phyloP scores from a whole-genome alignment of 1,140 invertebrate genomes.

The Melitaea cinxia region DNA sequence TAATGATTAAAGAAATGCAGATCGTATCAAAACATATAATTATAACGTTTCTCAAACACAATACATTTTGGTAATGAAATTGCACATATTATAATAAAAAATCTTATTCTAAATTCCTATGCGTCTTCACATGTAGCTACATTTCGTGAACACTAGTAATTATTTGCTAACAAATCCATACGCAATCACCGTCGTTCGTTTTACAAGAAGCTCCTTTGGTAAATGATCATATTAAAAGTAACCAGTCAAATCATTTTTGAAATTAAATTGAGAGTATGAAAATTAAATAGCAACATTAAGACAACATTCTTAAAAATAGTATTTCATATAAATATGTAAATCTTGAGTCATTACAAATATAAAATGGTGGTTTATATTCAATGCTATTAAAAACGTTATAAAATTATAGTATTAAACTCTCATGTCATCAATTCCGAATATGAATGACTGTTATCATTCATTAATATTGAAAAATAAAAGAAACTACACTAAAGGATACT shows the following conservation, averaged over 20 bases:
- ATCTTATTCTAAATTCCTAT: conserved; percentile 21
- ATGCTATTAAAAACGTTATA: neutral
- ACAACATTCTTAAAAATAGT: no score
- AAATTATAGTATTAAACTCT: conserved; percentile 1
- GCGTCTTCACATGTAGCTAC: conserved; percentile 47
- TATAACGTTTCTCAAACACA: conserved; percentile 31
- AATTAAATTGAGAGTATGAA: neutral
- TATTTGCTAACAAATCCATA: conserved; percentile 19
- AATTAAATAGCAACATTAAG: no score
- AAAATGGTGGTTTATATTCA: neutral
- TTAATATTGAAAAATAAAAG: neutral
- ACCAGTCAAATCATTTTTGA: neutral
- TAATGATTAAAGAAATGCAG: conserved; percentile 24
- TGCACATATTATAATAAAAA: conserved; percentile 42
- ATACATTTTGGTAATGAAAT: conserved; percentile 52
- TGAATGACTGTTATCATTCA: conserved; percentile 7
- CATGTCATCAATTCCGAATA: conserved; percentile 19
- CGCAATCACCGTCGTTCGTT: conserved; percentile 12
- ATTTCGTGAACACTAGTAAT: conserved; percentile 53
- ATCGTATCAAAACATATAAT: conserved; percentile 33
- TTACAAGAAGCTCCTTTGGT: conserved; percentile 22
- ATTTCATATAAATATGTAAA: conserved; percentile 1
- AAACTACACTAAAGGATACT: neutral
- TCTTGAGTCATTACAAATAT: neutral
- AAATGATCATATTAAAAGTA: neutral